Evolutionary conservation across 2,888 invertebrate genomes (phyloP), one percentile per base, ranked within the genome.

Genomic region (Balanococcus diminutus): DNA sequence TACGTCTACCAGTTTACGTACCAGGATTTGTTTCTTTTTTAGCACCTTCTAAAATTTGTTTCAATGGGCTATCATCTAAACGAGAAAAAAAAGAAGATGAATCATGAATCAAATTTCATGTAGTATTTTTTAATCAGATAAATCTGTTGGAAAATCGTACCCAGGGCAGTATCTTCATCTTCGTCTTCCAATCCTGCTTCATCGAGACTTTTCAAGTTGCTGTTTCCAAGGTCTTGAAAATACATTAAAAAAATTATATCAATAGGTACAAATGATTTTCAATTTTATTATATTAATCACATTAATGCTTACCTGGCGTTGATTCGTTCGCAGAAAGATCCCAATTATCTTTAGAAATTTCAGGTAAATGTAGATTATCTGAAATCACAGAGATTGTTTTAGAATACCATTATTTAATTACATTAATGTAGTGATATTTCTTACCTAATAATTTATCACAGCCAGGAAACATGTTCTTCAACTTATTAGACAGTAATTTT

Each of bases 311-410:
- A 82, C 82, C 82, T 51, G 82, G 31, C 5, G 39, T n/a, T 22
- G 31, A 5, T 22, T 61, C 61, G 36, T 22, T 61, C 0, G 25
- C 36, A 22, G 61, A 67, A 39, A 84, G 32, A 36, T 84, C 84
- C 31, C 56, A 84, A 8, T 36, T 72, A 84, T 67, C 84, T 84
- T 79, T 51, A 9, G 72, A 39, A n/a, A 72, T 28, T 85, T 85
- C 79, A 2, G 85, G 85, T 25, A 85, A 85, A 5, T 51, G 85
- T 14, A 85, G 75, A 46, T 85, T 51, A 46, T 85, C 85, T 85
- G 32, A 51, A 79, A 46, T 28, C 14, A 14, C 2, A 28, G 0
- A 67, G 16, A 67, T 6, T 8, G 0, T 19, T 1, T 22, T 22
- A 22, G 0, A 19, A 56, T 11, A 19, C 19, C 5, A n/a, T n/a